phyloP scores from a whole-genome alignment of 2,113 vertebrate genomes.

The Dicaeum eximium region DNA sequence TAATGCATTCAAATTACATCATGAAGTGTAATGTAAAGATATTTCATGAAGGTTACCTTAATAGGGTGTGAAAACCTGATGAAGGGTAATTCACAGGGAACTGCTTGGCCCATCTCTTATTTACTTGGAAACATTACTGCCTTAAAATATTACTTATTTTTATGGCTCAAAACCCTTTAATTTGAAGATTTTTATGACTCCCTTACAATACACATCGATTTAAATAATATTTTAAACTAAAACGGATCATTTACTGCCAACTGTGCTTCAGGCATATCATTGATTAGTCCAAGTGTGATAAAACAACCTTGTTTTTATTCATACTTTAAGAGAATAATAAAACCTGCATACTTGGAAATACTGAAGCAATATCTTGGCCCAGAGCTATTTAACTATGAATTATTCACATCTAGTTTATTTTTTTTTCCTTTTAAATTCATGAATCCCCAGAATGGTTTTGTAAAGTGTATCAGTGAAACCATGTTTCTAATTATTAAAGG shows the following conservation, averaged over 20 bases:
- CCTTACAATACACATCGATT: slow-evolving; percentile 61
- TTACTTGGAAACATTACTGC: slow-evolving; percentile 51
- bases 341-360: slow-evolving; percentile 62
- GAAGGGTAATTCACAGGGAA: slow-evolving; percentile 27
- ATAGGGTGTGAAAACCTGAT: slow-evolving; percentile 46
- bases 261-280: slow-evolving; percentile 38
- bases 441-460: slow-evolving; percentile 39
- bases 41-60: slow-evolving; percentile 52
- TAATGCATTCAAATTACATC: slow-evolving; percentile 45
- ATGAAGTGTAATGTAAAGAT: slow-evolving; percentile 38
- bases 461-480: slow-evolving; percentile 12
- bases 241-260: slow-evolving; percentile 62
- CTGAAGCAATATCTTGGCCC: slow-evolving; percentile 59
- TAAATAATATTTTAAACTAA: slow-evolving; percentile 61
- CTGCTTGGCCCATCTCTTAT: slow-evolving; percentile 52
- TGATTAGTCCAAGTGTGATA: slow-evolving; percentile 67
- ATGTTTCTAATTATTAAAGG: slow-evolving; percentile 31
- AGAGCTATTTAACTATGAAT: slow-evolving; percentile 61
- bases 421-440: slow-evolving; percentile 51
- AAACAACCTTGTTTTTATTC: slow-evolving; percentile 67
- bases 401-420: slow-evolving; percentile 44
- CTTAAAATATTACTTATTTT: slow-evolving; percentile 51
- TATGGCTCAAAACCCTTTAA: slow-evolving; percentile 57
- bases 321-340: slow-evolving; percentile 61
- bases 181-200: slow-evolving; percentile 59